Conservation (phyloP, 2,797 vertebrate genomes). For the Taenioides sp. region DNA sequence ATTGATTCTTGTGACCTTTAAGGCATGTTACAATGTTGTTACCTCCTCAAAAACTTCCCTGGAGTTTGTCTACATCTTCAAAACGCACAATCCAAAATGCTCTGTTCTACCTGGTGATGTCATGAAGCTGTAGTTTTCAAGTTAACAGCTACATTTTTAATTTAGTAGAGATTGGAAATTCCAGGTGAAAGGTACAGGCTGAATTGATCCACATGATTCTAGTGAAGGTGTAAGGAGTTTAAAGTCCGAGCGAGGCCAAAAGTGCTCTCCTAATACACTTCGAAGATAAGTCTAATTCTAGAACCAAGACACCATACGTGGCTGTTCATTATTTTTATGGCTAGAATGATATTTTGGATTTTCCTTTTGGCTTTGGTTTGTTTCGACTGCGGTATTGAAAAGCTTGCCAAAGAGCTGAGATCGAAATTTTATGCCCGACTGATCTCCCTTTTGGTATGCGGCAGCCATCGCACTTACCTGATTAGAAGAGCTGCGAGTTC, state of each 20-base stretch:
- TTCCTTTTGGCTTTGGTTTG: neutral
- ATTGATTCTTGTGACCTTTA: no score
- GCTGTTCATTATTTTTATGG: constrained; percentile 9
- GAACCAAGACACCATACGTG: neutral
- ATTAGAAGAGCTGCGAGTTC: constrained; percentile 8
- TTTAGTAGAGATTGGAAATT: no score
- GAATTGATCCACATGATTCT: no score
- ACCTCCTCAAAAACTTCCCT: no score
- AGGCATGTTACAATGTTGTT: no score
- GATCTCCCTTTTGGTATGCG: neutral
- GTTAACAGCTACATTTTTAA: no score
- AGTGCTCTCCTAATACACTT: neutral
- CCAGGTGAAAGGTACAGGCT: no score
- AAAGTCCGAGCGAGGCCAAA: neutral
- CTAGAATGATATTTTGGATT: neutral
- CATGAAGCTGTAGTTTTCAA: no score
- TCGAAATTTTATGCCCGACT: constrained; percentile 2
- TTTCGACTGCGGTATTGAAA: neutral
- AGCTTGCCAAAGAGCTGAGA: constrained; percentile 3
- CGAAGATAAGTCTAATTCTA: neutral
- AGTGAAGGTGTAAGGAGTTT: no score
- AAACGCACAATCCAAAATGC: no score
- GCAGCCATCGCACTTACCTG: constrained; percentile 2
- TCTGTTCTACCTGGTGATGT: no score
- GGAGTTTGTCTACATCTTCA: no score